phyloP scores from a whole-genome alignment of 2,113 vertebrate genomes.

The Muscicapa adusta region DNA sequence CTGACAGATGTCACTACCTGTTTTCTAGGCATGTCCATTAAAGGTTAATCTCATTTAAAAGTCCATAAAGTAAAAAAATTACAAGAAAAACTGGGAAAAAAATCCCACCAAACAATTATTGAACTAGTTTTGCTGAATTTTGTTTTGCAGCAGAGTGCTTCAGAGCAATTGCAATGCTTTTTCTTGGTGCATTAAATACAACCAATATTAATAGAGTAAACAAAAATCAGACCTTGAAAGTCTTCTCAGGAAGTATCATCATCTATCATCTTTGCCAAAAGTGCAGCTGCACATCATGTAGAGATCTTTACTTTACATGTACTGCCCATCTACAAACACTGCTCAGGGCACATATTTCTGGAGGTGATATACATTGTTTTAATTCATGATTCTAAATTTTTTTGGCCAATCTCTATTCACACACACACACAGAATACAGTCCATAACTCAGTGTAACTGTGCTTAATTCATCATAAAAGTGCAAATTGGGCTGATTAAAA shows the following conservation, averaged over 20 bases:
- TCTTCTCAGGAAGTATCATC: not conserved
- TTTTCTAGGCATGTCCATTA: not conserved
- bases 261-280: not conserved
- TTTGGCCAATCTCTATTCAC: not conserved
- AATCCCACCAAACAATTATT: not conserved
- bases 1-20: not conserved
- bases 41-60: not conserved
- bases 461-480: not conserved
- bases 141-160: not conserved
- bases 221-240: not conserved
- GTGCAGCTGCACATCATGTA: not conserved
- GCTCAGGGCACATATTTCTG: not conserved
- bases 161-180: not conserved
- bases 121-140: not conserved
- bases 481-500: not conserved
- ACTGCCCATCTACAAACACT: not conserved
- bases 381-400: not conserved
- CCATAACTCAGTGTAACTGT: not conserved
- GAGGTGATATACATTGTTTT: not conserved
- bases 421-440: not conserved
- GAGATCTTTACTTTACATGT: not conserved
- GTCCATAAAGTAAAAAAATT: not conserved
- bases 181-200: not conserved
- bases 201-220: not conserved
- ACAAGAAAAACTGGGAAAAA: not conserved